Evolutionary conservation across 92 coral and sea anemone species (phyloP), one percentile per base, ranked within the genome.

Genomic region (Hydrozoanthus gracilis): DNA sequence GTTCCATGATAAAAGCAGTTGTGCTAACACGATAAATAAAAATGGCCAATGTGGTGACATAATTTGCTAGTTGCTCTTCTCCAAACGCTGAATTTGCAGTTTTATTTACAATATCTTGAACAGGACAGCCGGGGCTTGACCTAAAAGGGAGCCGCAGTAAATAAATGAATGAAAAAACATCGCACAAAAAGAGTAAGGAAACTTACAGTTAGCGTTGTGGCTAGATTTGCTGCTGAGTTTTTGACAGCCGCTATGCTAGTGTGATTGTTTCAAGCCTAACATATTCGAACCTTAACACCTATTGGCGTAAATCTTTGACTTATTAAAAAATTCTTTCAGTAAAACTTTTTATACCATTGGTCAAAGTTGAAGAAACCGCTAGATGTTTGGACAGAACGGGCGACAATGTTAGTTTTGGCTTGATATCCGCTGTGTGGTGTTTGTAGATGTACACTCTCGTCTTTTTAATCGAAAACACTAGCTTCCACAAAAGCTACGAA

Each of bases 61-160:
- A 13, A n/a, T 71, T 94, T 94, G 98, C 98, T 94, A 94, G 95
- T 92, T 94, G 98, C 95, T 94, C 77, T 92, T 94, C 44, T 78
- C 91, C 51, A 11, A 61, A 46, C 52, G 58, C 62, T 65, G 45
- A 17, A 54, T 48, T 76, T 76, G 44, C 7, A 49, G 16, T 54
- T 27, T 27, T 27, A 27, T 27, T 27, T 54, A 52, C 52, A 14
- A 76, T 64, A 64, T 49, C 47, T 45, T 49, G 60, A 48, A 80
- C 85, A 71, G 18, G 69, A 55, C 67, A 77, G 66, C 82, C 82
- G 16, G 4, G 10, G 82, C 82, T 55, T 48, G 51, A 77, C 9
- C 82, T 77, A 60, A 56, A 58, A 60, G 16, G 67, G 71, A 45
- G 27, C 71, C 17, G 71, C 71, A 39, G 39, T 16, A 13, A 45